Base-by-base conservation (phyloP, 2,797 vertebrate species). In the Megalops cyprinoides region DNA sequence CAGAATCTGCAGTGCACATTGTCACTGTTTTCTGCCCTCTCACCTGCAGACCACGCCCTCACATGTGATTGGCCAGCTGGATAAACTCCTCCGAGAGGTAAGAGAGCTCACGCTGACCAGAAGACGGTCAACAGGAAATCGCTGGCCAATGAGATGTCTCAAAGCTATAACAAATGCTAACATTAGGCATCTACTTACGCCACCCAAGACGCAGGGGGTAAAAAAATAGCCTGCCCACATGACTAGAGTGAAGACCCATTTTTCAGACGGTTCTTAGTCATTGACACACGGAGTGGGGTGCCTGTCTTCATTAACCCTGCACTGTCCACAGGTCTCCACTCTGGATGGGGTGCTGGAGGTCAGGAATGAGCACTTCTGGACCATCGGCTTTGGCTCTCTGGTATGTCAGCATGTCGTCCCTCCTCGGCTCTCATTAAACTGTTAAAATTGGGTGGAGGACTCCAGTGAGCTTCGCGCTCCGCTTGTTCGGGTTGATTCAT, bases 351-450 rank as follows among this genome's bases (percentile, higher is more conserved):
- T 99, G 58, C 91, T 99, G 84, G 98, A 99, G 92, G 97, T 99
- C 79, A 91, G 97, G 56, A 99, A 99, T 76, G 98, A 99, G 81
- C 98, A 99, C 88, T 99, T 99, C 90, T 99, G 98, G 98, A 99
- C 97, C 0, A 89, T 99, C 2, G 97, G 97, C 71, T 99, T 99
- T 85, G 98, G 97, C 25, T 96, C 96, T 81, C 90, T 99, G 97
- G 98, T 99, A 93, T 79, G 95, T 92, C 82, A 65, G 37, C 37
- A 18, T 1, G 44, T 18, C 4, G 34, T 6, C 15, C 20, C 3
- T 34, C 6, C 6, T 14, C 42, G 37, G 39, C 53, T 55, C 48
- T 60, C 18, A 53, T 53, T 14, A 3, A 1, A 3, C 28, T 14
- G 9, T 31, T 10, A 34, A 14, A 62, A 25, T 25, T 2, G 9